phyloP scores from a whole-genome alignment of 2,888 invertebrate species.

The Dynastes maya region DNA sequence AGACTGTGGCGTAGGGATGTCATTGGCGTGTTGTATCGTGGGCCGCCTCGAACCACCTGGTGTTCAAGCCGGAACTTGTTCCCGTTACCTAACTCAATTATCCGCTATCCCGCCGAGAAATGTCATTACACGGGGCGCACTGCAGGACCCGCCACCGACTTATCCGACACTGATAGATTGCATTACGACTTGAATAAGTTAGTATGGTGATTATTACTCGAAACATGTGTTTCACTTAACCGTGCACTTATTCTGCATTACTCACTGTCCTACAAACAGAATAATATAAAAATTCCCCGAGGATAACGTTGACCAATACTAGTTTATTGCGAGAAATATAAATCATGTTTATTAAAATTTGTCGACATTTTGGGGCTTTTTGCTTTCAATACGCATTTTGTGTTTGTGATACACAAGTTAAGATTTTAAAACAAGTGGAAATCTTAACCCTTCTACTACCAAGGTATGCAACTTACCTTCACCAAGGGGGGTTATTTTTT shows the following conservation, averaged over 20 bases:
- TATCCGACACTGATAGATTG: conserved; percentile 59
- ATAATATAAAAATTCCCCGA: background rate
- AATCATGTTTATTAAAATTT: background rate
- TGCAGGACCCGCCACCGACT: conserved; percentile 51
- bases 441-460: too few relatives aligned
- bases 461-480: too few relatives aligned
- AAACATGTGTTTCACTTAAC: conserved; percentile 50
- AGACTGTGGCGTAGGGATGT: background rate
- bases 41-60: conserved; percentile 64
- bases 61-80: conserved; percentile 65
- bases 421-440: too few relatives aligned
- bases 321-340: background rate
- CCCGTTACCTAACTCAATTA: conserved; percentile 68
- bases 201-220: conserved; percentile 49
- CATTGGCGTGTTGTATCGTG: conserved; percentile 38
- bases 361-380: too few relatives aligned
- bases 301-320: background rate
- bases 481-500: too few relatives aligned
- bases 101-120: conserved; percentile 66
- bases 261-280: conserved; percentile 26
- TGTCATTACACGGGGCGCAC: conserved; percentile 63
- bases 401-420: too few relatives aligned
- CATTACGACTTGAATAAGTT: conserved; percentile 57
- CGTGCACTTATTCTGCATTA: conserved; percentile 34
- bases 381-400: too few relatives aligned